phyloP scores from a whole-genome alignment of 2,113 vertebrate genomes.

The Siniperca knerii region DNA sequence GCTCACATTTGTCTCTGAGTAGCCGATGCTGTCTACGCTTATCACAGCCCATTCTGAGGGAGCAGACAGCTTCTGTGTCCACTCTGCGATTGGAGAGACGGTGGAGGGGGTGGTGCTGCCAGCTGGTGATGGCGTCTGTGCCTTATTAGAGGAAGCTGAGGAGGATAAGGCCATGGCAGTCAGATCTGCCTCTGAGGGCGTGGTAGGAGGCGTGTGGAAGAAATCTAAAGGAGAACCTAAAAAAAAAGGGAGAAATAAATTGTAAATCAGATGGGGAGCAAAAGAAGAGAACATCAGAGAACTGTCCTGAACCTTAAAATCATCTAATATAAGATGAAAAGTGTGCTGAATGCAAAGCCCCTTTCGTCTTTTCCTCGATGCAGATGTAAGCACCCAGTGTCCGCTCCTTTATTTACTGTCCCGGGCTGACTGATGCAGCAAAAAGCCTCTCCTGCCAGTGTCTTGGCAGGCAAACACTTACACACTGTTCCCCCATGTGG shows the following conservation, averaged over 20 bases:
- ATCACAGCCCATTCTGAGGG: conserved; percentile 77
- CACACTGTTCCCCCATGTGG: conserved; percentile 52
- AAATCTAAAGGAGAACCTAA: conserved; percentile 81
- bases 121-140: conserved; percentile 57
- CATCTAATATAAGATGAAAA: conserved; percentile 12
- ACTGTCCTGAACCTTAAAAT: conserved; percentile 14
- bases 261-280: conserved; percentile 4
- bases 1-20: conserved; percentile 24
- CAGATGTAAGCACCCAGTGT: conserved; percentile 42
- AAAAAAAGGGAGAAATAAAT: conserved; percentile 7
- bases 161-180: conserved; percentile 70
- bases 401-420: conserved; percentile 58
- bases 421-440: conserved; percentile 69
- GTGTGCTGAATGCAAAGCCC: conserved; percentile 21
- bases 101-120: conserved; percentile 45
- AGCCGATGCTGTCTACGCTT: conserved; percentile 41
- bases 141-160: conserved; percentile 45
- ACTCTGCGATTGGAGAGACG: conserved; percentile 44
- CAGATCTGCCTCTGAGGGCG: conserved; percentile 74
- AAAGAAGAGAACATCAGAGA: neutral
- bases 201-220: conserved; percentile 81
- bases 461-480: conserved; percentile 41
- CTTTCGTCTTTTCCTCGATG: conserved; percentile 35
- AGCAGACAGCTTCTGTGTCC: conserved; percentile 58
- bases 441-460: conserved; percentile 66